Evolutionary conservation across 2,888 invertebrate species (phyloP), one percentile per base, ranked within the genome.

Genomic region (Protodeltote pygarga): DNA sequence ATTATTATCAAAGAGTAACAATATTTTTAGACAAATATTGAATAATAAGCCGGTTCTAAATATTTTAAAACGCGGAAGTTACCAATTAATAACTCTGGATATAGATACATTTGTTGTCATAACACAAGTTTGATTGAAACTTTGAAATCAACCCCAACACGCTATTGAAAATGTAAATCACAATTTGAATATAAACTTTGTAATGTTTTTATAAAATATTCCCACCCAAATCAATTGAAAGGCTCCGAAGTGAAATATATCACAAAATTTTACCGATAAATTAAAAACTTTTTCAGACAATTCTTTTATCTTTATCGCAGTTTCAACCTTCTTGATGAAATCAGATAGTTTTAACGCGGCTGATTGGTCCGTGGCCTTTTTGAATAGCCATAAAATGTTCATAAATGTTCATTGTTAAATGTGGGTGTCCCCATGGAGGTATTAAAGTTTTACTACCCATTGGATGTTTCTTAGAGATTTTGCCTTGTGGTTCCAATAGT

Each of bases 241-340:
- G 15, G 15, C 6, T 38, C 3, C 19, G 15, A 25, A 19, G 2
- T 11, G 1, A 28, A 44, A 25, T 37, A 11, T 15, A 27, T 37
- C 10, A 44, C n/a, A 0, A 34, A 52, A 24, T 45, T 52, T n/a
- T 11, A 4, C 13, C 11, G 17, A 52, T 46, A 39, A 46, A 53
- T 35, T 35, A 19, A 52, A 45, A 38, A 34, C 9, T 53, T 53
- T 24, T 28, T 11, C 4, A 28, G 17, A 25, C 38, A 50, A 35
- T 29, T 53, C 29, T 34, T 17, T 17, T 14, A 27, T 23, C 15
- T 31, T 25, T 3, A n/a, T 16, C 21, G 5, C 21, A 9, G 33
- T 15, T 27, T 1, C 21, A 10, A 29, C 16, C 21, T 33, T 32
- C 16, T 23, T 34, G n/a, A 34, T 2, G 21, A 5, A 28, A 6